Percentiles rank a stretch among this genome's conserved stretches.
Conservation (phyloP, 2,888 invertebrate genomes). For the Molorchus minor region DNA sequence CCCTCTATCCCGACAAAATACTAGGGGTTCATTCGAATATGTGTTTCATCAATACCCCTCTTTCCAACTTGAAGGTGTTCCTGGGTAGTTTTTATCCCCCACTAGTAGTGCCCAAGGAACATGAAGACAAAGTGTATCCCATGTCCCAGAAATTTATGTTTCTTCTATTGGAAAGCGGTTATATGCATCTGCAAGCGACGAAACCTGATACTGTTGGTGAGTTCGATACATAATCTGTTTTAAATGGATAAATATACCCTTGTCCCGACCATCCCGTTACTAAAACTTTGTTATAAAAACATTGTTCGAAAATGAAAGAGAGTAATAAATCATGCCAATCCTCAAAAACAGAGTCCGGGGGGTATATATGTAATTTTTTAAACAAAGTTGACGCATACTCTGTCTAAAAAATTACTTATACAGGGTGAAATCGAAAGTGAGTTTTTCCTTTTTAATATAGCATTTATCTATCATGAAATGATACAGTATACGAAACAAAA, state of each 20-base stretch:
- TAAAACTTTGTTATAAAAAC: too few relatives aligned
- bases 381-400: too few relatives aligned
- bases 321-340: too few relatives aligned
- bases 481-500: too few relatives aligned
- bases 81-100: slow-evolving; percentile 36
- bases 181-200: slow-evolving; percentile 82
- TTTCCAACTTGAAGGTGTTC: slow-evolving; percentile 34
- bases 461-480: too few relatives aligned
- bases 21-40: slow-evolving; percentile 70
- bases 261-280: background rate
- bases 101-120: slow-evolving; percentile 64
- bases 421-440: too few relatives aligned
- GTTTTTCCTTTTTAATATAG: too few relatives aligned
- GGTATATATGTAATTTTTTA: too few relatives aligned
- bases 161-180: slow-evolving; percentile 67
- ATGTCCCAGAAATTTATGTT: slow-evolving; percentile 60
- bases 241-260: too few relatives aligned
- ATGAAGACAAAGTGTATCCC: slow-evolving; percentile 66
- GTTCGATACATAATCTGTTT: slow-evolving; percentile 40
- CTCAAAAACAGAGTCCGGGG: too few relatives aligned
- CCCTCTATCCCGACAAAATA: slow-evolving; percentile 70
- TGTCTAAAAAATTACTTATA: too few relatives aligned
- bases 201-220: slow-evolving; percentile 89
- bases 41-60: slow-evolving; percentile 45
- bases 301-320: too few relatives aligned